Evolutionary conservation across 2,797 vertebrate species (phyloP).

Genomic region (Chelon labrosus): DNA sequence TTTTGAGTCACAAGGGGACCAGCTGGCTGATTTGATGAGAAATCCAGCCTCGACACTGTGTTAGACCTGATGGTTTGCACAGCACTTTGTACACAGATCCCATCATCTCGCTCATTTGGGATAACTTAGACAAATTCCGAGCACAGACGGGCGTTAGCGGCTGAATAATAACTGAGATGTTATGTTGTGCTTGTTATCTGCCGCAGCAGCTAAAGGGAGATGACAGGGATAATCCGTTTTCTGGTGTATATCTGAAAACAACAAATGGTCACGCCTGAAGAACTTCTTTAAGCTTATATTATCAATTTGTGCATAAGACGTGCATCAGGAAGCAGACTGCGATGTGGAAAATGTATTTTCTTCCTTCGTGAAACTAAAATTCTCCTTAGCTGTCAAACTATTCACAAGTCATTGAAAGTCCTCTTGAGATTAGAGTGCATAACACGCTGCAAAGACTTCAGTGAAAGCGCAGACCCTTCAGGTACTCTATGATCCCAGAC

Average conservation of each 20-base stretch:
- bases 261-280: slow-evolving; percentile 34
- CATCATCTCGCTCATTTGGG: slow-evolving; percentile 67
- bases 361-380: slow-evolving; percentile 12
- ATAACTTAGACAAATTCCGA: slow-evolving; percentile 49
- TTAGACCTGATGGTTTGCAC: slow-evolving; percentile 45
- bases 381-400: background rate
- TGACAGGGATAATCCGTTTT: slow-evolving; percentile 47
- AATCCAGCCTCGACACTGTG: slow-evolving; percentile 15
- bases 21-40: slow-evolving; percentile 47
- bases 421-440: slow-evolving; percentile 36
- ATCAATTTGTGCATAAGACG: slow-evolving; percentile 35
- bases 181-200: slow-evolving; percentile 66
- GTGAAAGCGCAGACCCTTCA: slow-evolving; percentile 29
- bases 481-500: slow-evolving; percentile 36
- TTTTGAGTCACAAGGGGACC: slow-evolving; percentile 32
- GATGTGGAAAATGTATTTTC: slow-evolving; percentile 11
- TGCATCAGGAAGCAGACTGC: slow-evolving; percentile 5
- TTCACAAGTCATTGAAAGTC: slow-evolving; percentile 46
- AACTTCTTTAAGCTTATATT: slow-evolving; percentile 29
- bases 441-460: slow-evolving; percentile 36
- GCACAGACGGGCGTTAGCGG: slow-evolving; percentile 58
- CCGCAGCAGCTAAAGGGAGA: slow-evolving; percentile 43
- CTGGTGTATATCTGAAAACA: slow-evolving; percentile 50
- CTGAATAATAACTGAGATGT: slow-evolving; percentile 68
- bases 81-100: slow-evolving; percentile 55